Evolutionary conservation across 2,888 invertebrate species (phyloP), one percentile per base, ranked within the genome.

Genomic region (Troides oblongomaculatus): DNA sequence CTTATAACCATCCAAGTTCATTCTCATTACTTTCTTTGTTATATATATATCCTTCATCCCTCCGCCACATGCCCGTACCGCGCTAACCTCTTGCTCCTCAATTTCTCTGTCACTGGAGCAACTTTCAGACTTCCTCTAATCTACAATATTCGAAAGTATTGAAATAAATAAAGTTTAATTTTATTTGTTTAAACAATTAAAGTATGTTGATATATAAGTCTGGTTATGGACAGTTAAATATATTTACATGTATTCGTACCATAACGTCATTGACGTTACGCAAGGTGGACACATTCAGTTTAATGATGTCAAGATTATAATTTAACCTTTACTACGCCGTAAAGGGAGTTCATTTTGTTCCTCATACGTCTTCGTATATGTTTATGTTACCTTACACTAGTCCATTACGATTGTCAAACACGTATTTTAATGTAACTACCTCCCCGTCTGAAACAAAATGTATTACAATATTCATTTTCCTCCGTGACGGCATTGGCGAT

Each of bases 401-500:
- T 21, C 60, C 59, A 53, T 60, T 64, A 60, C 59, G 63, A 56
- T 56, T 70, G 39, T 23, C 39, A 53, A 65, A 57, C 70, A 66
- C 63, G 63, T 64, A 60, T 69, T 62, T 64, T 56, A 56, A 53
- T 12, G 53, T 57, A 56, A 64, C n/a, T 30, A 8, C 7, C 58
- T 58, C 57, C 8, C 23, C 39, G 56, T 25, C 59, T 66, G 66
- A 46, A 60, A 70, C 23, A 50, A 62, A 25, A 59, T 36, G 50
- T 68, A 36, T 68, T 50, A 58, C 30, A 17, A 12, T 53, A 53
- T 53, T 53, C 7, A 53, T 65, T 72, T 70, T 72, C 64, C 72
- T 63, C 57, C 61, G 72, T 75, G 77, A 77, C 72, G 72, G 75
- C 76, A 76, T 53, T 74, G 64, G 12, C 30, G 7, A 53, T 1